These are phyloP conservation scores for Chironomus riparius DNA, from an alignment of 2,888 invertebrate species.

Conservation along the genomic window DNA sequence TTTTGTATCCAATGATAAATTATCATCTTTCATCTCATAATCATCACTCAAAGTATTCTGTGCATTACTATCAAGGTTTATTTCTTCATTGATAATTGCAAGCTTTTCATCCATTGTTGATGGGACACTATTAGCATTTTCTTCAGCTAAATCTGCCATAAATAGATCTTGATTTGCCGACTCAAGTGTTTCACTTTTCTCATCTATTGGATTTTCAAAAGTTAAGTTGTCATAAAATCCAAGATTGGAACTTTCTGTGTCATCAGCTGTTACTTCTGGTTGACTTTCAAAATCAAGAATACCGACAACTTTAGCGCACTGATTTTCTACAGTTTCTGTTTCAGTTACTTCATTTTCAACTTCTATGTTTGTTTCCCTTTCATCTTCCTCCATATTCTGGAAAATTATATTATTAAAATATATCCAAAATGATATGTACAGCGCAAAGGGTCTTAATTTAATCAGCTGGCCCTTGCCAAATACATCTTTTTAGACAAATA, in stretches of 20 bases:
- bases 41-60: neutral
- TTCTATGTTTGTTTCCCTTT: conserved; percentile 24
- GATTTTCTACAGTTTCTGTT: neutral
- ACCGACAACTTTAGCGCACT: conserved; percentile 18
- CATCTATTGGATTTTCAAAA: conserved; percentile 25
- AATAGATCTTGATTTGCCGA: conserved; percentile 30
- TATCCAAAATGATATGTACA: neutral
- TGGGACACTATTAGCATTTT: conserved; percentile 42
- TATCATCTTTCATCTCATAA: conserved; percentile 29
- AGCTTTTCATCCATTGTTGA: conserved; percentile 37
- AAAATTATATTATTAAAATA: neutral
- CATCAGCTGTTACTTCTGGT: conserved; percentile 11
- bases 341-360: conserved; percentile 26
- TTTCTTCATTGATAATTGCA: conserved; percentile 29
- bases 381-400: conserved; percentile 24
- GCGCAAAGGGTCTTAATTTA: neutral
- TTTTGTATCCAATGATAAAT: conserved; percentile 22
- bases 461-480: conserved; percentile 43
- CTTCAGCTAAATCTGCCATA: conserved; percentile 40
- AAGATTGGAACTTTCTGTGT: conserved; percentile 12
- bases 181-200: conserved; percentile 23
- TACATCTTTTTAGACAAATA: conserved; percentile 33
- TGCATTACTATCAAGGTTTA: conserved; percentile 28
- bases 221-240: conserved; percentile 25
- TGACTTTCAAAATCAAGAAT: conserved; percentile 10